Base-by-base conservation (phyloP, 2,797 vertebrate genomes). In the Sebastes vulpes region DNA sequence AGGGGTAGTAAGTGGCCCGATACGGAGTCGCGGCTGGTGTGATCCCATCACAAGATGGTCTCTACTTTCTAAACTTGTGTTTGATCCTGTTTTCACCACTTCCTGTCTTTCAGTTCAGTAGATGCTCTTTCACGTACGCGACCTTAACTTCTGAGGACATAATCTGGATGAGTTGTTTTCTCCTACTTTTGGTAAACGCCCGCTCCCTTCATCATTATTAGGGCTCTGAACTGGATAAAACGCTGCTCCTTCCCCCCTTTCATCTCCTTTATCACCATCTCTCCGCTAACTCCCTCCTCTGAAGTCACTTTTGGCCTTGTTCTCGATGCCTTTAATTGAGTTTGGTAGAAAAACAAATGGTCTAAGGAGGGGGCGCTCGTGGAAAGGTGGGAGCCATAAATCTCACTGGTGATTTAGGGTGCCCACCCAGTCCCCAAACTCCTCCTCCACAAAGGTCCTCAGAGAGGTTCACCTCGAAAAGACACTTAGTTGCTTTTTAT, bases 331-430 rank as follows among this genome's bases (percentile, higher is more conserved):
- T 63, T 81, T 92, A 90, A 92, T 90, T 90, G 63, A 90, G 79
- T 93, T 94, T 89, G 79, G 67, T 81, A 60, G 79, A 89, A 90
- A 92, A 95, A 94, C 86, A 93, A 91, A 90, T 50, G 25, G 20
- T 75, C 66, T 8, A 29, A 72, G 54, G 38, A 79, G 59, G 72
- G 21, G 72, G 73, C 23, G 23, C 72, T 65, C 25, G 42, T 50
- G 50, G 74, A 74, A 84, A 79, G 63, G 76, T 73, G 58, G 54
- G 46, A 64, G 59, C 82, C 46, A 25, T 90, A 89, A 89, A 90
- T 84, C 82, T 87, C 48, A 42, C 60, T 70, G 42, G 59, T 58
- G 72, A 93, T 94, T 93, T 91, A 93, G 26, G 77, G 72, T 72
- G 87, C 81, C 89, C 93, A 90, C 82, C 87, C 87, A 75, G 69